These are phyloP conservation scores for Sebastes fasciatus DNA, from an alignment of 2,113 vertebrate genomes.

Conservation along the genomic window DNA sequence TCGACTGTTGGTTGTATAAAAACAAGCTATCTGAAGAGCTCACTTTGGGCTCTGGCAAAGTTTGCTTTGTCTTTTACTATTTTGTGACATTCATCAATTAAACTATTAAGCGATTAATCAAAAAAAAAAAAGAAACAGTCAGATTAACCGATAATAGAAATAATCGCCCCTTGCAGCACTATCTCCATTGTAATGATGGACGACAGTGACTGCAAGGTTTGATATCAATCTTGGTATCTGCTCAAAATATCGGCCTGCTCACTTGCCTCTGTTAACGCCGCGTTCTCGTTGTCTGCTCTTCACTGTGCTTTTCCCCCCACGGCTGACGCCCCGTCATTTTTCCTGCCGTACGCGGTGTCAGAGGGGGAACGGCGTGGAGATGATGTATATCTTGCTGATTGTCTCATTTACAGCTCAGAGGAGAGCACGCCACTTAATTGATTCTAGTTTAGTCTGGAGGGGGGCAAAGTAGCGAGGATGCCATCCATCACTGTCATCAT, in stretches of 20 bases:
- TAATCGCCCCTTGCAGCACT: background rate
- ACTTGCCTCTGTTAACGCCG: background rate
- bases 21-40: background rate
- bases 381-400: constrained; percentile 57
- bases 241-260: background rate
- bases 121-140: background rate
- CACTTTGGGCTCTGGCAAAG: background rate
- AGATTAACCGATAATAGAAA: background rate
- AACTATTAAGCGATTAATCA: background rate
- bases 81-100: background rate
- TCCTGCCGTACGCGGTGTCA: background rate
- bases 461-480: constrained; percentile 1
- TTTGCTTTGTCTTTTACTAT: background rate
- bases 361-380: background rate
- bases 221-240: constrained; percentile 3
- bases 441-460: constrained; percentile 39
- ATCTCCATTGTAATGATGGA: background rate
- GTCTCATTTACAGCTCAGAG: constrained; percentile 56
- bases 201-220: background rate
- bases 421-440: constrained; percentile 41
- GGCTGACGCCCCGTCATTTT: constrained; percentile 13
- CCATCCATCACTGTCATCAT: constrained; percentile 50
- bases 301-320: constrained; percentile 10
- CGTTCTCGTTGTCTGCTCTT: background rate
- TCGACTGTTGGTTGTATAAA: background rate